These are phyloP conservation scores for Amazona guildingii DNA, from an alignment of 2,113 vertebrate genomes.

Conservation along the genomic window DNA sequence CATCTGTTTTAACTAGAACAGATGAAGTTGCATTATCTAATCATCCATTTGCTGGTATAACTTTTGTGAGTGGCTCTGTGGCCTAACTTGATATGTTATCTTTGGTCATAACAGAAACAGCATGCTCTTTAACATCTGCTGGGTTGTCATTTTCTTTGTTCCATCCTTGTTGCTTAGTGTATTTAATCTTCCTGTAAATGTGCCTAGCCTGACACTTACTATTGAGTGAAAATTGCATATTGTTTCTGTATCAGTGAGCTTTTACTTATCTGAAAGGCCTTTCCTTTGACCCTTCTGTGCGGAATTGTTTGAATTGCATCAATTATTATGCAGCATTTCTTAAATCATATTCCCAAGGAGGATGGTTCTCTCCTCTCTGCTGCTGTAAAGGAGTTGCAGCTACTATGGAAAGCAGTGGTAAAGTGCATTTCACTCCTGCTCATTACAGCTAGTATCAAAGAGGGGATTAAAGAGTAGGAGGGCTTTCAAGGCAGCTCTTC, in stretches of 20 bases:
- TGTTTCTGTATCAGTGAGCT: conserved; percentile 24
- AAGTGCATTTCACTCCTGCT: neutral
- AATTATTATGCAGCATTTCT: neutral
- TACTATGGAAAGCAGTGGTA: neutral
- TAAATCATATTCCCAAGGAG: neutral
- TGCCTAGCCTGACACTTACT: neutral
- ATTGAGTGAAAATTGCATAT: neutral
- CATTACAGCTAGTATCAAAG: neutral
- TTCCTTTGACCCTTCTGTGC: conserved; percentile 9
- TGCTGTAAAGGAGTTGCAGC: neutral
- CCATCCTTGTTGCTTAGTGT: neutral
- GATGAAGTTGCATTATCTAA: neutral
- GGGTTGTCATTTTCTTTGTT: neutral
- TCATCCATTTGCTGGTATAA: neutral
- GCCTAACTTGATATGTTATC: neutral
- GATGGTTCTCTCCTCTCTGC: neutral
- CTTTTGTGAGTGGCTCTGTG: neutral
- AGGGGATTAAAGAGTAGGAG: neutral
- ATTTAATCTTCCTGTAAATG: neutral
- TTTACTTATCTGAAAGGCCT: neutral
- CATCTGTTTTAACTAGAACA: neutral
- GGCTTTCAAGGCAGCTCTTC: neutral
- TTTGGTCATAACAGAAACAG: neutral
- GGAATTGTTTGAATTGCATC: neutral
- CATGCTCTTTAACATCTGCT: neutral